Percentiles rank a stretch among this genome's conserved stretches.
These are phyloP conservation scores for Acropternis orthonyx DNA, from an alignment of 2,797 vertebrate species.

Conservation along the genomic window DNA sequence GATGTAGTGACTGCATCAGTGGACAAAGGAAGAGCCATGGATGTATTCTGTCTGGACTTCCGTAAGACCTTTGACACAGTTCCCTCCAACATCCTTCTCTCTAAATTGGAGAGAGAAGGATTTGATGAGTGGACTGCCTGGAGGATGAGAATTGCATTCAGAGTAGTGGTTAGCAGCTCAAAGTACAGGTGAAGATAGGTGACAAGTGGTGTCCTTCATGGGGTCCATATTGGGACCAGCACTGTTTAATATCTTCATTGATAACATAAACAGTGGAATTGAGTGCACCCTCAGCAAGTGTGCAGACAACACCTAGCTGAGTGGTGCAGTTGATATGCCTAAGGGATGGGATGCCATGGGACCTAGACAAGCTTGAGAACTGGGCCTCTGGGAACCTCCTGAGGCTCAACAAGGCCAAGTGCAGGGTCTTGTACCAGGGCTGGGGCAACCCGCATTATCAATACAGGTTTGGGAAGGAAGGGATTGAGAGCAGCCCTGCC, in stretches of 20 bases:
- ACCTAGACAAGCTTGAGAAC: neutral
- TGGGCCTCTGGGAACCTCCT: neutral
- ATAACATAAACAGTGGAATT: neutral
- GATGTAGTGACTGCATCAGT: neutral
- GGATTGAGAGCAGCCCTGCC: neutral
- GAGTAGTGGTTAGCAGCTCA: neutral
- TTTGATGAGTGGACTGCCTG: neutral
- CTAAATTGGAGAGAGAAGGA: neutral
- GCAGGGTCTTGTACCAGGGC: neutral
- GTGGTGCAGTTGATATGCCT: neutral
- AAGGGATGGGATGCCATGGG: rapidly evolving
- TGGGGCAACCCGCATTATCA: neutral
- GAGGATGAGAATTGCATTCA: neutral
- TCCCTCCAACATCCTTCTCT: neutral
- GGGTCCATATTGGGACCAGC: neutral
- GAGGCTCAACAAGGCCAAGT: neutral
- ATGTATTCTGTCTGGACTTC: neutral
- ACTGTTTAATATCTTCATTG: neutral
- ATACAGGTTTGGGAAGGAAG: neutral
- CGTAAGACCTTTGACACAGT: neutral
- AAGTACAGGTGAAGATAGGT: neutral
- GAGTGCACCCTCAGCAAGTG: neutral
- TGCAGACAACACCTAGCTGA: neutral
- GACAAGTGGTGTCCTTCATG: neutral
- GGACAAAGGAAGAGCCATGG: neutral